Conservation (phyloP, 2,888 invertebrate species). For the Perizoma flavofasciatum region DNA sequence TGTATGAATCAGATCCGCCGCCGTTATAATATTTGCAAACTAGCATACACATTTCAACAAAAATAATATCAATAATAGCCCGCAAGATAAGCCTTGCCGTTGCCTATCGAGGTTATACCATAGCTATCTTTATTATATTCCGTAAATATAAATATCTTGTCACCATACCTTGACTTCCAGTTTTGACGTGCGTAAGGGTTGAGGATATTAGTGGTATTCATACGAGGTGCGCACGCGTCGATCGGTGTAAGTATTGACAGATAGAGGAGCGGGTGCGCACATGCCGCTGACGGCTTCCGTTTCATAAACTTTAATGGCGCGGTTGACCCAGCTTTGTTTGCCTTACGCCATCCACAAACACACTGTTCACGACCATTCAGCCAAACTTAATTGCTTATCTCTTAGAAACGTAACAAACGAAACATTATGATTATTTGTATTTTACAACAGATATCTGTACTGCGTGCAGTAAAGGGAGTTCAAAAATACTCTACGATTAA, state of each 20-base stretch:
- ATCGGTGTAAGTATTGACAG: slow-evolving; percentile 67
- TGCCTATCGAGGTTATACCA: too few species aligned
- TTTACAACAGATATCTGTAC: slow-evolving; percentile 23
- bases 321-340: slow-evolving; percentile 83
- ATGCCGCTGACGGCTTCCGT: slow-evolving; percentile 80
- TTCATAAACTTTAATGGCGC: slow-evolving; percentile 80
- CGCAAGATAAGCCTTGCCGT: too few species aligned
- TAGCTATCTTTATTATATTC: too few species aligned
- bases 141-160: too few species aligned
- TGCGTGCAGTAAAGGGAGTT: slow-evolving; percentile 21
- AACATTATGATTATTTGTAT: slow-evolving; percentile 28
- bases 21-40: too few species aligned
- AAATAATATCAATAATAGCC: too few species aligned
- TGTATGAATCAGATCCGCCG: too few species aligned
- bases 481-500: slow-evolving; percentile 31
- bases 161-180: too few species aligned
- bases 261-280: slow-evolving; percentile 68
- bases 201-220: slow-evolving; percentile 16
- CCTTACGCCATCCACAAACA: slow-evolving; percentile 73
- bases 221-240: slow-evolving; percentile 60
- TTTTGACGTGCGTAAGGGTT: slow-evolving; percentile 21
- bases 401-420: slow-evolving; percentile 36
- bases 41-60: too few species aligned
- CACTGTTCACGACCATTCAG: slow-evolving; percentile 60
- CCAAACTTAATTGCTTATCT: slow-evolving; percentile 71